These are phyloP conservation scores for Dolichallabes microphthalmus DNA, from an alignment of 2,113 vertebrate genomes.

Conservation along the genomic window DNA sequence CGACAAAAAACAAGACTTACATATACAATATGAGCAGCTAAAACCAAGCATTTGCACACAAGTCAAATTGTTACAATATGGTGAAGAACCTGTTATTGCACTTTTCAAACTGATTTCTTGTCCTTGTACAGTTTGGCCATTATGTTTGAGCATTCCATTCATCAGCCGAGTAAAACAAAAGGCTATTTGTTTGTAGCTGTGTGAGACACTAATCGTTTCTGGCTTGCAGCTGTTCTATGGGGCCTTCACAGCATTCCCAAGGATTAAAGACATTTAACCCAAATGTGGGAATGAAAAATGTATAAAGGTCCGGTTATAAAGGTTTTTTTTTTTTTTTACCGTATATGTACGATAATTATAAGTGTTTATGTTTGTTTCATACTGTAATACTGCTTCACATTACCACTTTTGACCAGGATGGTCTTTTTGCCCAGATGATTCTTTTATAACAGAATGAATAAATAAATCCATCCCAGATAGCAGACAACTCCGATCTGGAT, in stretches of 20 bases:
- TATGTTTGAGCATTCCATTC: slow-evolving; percentile 64
- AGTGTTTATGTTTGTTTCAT: background rate
- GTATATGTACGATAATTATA: background rate
- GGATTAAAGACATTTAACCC: slow-evolving; percentile 51
- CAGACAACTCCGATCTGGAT: no score
- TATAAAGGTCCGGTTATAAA: background rate
- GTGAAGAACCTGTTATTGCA: background rate
- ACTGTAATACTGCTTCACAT: no score
- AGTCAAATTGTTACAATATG: background rate
- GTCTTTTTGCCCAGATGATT: background rate
- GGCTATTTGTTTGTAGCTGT: slow-evolving; percentile 70
- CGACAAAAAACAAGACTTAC: background rate
- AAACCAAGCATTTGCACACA: background rate
- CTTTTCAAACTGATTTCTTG: slow-evolving; percentile 21
- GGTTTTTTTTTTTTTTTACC: no score
- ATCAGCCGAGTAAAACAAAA: slow-evolving; percentile 74
- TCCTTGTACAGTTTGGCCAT: slow-evolving; percentile 40
- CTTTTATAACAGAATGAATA: background rate
- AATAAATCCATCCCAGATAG: no score
- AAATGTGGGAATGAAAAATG: slow-evolving; percentile 12
- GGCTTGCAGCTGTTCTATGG: slow-evolving; percentile 70
- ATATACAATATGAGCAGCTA: background rate
- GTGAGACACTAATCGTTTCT: slow-evolving; percentile 76
- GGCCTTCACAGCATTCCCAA: slow-evolving; percentile 54
- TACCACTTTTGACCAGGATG: background rate